phyloP scores from a whole-genome alignment of 2,888 invertebrate species.

The Andrena minutula region DNA sequence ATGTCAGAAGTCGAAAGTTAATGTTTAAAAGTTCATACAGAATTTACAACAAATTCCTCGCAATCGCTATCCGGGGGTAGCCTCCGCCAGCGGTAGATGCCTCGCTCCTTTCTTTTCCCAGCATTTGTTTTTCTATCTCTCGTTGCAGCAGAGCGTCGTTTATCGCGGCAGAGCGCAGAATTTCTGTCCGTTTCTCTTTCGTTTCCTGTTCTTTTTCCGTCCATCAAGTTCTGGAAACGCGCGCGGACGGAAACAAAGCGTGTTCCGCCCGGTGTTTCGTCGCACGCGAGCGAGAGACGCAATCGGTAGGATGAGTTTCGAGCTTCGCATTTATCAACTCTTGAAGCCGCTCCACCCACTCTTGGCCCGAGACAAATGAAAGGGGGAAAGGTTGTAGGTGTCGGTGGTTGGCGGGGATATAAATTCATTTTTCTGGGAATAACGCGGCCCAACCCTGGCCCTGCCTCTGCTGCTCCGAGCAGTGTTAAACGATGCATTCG shows the following conservation, averaged over 20 bases:
- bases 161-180: slow-evolving; percentile 46
- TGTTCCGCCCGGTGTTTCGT: slow-evolving; percentile 59
- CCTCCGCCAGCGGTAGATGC: too few species aligned
- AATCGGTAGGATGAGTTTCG: slow-evolving; percentile 74
- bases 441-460: slow-evolving; percentile 21
- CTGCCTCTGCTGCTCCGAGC: slow-evolving; percentile 25
- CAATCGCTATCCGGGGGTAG: background rate
- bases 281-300: slow-evolving; percentile 68
- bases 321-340: slow-evolving; percentile 74
- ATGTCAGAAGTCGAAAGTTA: too few species aligned
- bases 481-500: slow-evolving; percentile 67
- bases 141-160: slow-evolving; percentile 28
- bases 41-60: background rate
- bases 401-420: slow-evolving; percentile 56
- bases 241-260: slow-evolving; percentile 67
- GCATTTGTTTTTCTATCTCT: slow-evolving; percentile 10
- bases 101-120: background rate
- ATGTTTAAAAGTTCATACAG: too few species aligned
- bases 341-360: slow-evolving; percentile 48
- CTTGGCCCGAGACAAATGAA: slow-evolving; percentile 60
- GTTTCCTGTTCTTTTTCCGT: slow-evolving; percentile 41
- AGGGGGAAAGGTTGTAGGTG: slow-evolving; percentile 45
- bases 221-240: slow-evolving; percentile 54
- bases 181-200: slow-evolving; percentile 46
- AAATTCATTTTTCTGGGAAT: slow-evolving; percentile 71